Conservation (phyloP, 1,140 invertebrate genomes). For the Tetranychus cinnabarinus region DNA sequence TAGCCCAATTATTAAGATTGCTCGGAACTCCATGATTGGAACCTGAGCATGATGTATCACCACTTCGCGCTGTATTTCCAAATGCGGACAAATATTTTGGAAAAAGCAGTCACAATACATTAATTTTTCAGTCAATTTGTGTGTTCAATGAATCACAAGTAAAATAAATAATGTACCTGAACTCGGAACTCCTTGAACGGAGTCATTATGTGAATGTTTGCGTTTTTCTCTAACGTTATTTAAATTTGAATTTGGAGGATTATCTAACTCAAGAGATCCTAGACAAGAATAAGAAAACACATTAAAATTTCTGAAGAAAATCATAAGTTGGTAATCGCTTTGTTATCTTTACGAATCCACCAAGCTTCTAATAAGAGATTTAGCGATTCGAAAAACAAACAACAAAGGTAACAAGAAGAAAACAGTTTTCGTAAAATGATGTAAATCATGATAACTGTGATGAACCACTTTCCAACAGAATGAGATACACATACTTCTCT, state of each 20-base stretch:
- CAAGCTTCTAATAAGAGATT: background rate
- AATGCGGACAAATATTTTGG: no score
- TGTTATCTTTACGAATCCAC: no score
- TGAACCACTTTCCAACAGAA: background rate
- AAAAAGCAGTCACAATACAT: no score
- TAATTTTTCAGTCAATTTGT: background rate
- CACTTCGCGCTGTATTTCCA: background rate
- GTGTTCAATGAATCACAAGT: background rate
- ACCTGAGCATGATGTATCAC: background rate
- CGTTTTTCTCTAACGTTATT: slow-evolving; percentile 12
- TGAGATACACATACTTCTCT: slow-evolving; percentile 35
- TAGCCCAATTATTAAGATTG: background rate
- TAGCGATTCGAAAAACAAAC: background rate
- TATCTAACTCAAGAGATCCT: slow-evolving; percentile 28
- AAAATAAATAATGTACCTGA: background rate
- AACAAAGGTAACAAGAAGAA: background rate
- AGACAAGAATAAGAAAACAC: slow-evolving; percentile 7
- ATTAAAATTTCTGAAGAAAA: background rate
- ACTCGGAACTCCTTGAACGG: background rate
- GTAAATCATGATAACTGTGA: background rate
- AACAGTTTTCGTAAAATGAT: background rate
- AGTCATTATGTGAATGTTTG: slow-evolving; percentile 6
- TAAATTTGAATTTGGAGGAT: slow-evolving; percentile 15
- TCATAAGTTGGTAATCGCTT: no score
- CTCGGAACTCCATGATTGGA: background rate